Evolutionary conservation across 2,888 invertebrate genomes (phyloP).

Genomic region (Nymphalis urticae): DNA sequence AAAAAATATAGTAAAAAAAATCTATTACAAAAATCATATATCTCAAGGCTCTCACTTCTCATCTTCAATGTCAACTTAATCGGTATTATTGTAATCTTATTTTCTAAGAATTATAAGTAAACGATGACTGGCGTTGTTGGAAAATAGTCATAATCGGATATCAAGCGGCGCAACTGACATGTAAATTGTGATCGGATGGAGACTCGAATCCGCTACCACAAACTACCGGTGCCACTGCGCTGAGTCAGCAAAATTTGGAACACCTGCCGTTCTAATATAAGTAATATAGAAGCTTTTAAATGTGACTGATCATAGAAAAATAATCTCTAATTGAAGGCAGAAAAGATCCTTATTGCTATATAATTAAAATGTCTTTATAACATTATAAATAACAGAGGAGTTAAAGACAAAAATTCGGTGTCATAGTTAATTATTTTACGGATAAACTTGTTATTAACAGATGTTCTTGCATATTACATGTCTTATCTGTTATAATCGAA

Average conservation of each 20-base stretch:
- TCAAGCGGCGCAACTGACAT: slow-evolving; percentile 79
- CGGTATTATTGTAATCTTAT: slow-evolving; percentile 65
- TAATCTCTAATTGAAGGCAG: not conserved
- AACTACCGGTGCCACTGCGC: slow-evolving; percentile 77
- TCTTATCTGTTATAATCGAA: slow-evolving; percentile 20
- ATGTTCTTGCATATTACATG: slow-evolving; percentile 30
- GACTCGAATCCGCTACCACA: slow-evolving; percentile 73
- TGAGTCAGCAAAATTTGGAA: slow-evolving; percentile 72
- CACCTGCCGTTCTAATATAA: slow-evolving; percentile 61
- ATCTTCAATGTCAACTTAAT: slow-evolving; percentile 37
- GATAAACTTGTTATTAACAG: slow-evolving; percentile 48
- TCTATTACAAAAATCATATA: no score
- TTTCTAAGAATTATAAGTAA: slow-evolving; percentile 53
- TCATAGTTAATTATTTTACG: slow-evolving; percentile 58
- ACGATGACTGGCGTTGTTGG: slow-evolving; percentile 62
- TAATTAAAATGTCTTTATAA: slow-evolving; percentile 1
- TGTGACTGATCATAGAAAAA: slow-evolving; percentile 14
- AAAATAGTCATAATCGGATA: slow-evolving; percentile 66
- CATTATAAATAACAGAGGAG: slow-evolving; percentile 36
- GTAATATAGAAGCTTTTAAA: slow-evolving; percentile 22
- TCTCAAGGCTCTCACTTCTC: slow-evolving; percentile 3
- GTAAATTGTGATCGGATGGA: slow-evolving; percentile 77
- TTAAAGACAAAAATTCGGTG: slow-evolving; percentile 52
- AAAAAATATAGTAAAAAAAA: no score
- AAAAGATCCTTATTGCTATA: slow-evolving; percentile 5